phyloP scores from a whole-genome alignment of 2,888 invertebrate genomes.

The Hemithea aestivaria region DNA sequence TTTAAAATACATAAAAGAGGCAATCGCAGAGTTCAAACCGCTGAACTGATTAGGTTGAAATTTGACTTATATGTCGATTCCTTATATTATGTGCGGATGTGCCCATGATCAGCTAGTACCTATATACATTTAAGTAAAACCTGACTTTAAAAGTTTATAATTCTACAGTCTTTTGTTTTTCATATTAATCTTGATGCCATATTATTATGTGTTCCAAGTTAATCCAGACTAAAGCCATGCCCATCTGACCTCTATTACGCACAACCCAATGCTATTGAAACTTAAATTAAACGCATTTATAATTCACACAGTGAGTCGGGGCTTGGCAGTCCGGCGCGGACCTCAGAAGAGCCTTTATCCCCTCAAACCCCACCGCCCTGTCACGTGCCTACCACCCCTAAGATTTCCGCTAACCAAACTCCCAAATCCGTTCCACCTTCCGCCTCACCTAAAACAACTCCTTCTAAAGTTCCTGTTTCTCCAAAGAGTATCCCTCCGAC shows the following conservation, averaged over 20 bases:
- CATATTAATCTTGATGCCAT: no score
- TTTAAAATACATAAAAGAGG: no score
- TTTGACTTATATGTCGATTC: no score
- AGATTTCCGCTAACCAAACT: conserved; percentile 27
- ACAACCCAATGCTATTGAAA: conserved; percentile 10
- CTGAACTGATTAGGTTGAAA: no score
- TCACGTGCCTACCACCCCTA: conserved; percentile 18
- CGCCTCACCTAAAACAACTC: conserved; percentile 30
- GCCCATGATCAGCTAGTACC: no score
- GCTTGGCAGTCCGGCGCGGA: conserved; percentile 63
- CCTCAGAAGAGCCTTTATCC: conserved; percentile 62
- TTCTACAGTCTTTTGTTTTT: no score
- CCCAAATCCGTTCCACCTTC: conserved; percentile 28
- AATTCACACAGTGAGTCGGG: conserved; percentile 61
- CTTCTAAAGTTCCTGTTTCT: conserved; percentile 24
- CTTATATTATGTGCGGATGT: no score
- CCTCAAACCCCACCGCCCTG: conserved; percentile 59
- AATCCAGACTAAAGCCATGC: no score
- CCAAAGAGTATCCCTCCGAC: conserved; percentile 31
- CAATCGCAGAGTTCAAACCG: no score
- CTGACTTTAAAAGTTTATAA: no score
- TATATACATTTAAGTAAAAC: no score
- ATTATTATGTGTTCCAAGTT: no score
- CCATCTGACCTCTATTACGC: neutral
- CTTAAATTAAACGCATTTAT: conserved; percentile 11